phyloP scores from a whole-genome alignment of 2,888 invertebrate genomes.

The Drosophila ochracea region DNA sequence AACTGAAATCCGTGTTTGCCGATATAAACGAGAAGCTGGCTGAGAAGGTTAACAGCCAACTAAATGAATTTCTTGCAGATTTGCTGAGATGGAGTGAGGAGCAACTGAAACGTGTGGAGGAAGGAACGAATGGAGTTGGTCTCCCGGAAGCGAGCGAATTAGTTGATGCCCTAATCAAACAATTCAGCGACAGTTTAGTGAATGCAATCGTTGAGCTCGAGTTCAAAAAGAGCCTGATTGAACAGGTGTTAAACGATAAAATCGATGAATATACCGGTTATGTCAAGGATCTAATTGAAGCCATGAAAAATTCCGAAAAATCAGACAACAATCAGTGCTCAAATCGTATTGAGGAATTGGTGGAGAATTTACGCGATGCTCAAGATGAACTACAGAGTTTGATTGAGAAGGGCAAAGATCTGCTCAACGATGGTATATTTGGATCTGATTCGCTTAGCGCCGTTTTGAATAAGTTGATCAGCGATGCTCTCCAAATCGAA shows the following conservation, averaged over 20 bases:
- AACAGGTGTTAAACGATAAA: slow-evolving; percentile 4
- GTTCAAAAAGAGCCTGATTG: neutral
- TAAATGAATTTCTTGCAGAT: neutral
- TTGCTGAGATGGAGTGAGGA: slow-evolving; percentile 6
- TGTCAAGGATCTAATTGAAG: neutral
- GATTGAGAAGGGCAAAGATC: neutral
- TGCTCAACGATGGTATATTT: neutral
- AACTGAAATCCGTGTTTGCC: neutral
- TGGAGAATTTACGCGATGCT: neutral
- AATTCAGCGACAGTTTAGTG: neutral
- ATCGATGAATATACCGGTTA: neutral
- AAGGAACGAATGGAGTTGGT: neutral
- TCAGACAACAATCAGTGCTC: neutral
- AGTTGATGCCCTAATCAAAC: neutral
- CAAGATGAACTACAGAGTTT: neutral
- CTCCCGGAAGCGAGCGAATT: neutral
- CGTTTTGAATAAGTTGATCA: neutral
- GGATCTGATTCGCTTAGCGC: neutral
- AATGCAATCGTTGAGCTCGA: neutral
- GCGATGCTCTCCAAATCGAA: slow-evolving; percentile 13
- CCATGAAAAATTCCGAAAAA: neutral
- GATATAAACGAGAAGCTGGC: neutral
- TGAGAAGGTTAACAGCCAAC: neutral
- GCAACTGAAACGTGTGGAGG: slow-evolving; percentile 9
- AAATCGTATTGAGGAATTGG: neutral